Percentiles rank a stretch among this genome's conserved stretches.
Evolutionary conservation across 2,113 vertebrate species (phyloP).

Genomic region (Pachyramphus minor): DNA sequence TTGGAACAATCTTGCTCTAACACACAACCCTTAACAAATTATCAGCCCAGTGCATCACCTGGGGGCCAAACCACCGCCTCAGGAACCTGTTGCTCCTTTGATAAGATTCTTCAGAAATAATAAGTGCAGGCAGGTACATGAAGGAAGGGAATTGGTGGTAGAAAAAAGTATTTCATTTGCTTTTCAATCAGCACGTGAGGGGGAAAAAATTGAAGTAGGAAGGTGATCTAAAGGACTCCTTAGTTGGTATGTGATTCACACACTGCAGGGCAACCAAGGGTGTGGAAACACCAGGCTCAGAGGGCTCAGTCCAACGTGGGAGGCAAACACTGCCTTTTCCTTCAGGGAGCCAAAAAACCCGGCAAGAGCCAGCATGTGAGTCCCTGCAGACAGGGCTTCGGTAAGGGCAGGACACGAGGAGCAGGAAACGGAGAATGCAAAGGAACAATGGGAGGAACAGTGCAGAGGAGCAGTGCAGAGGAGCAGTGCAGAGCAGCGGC

Average conservation of each 20-base stretch:
- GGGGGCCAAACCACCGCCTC: not conserved
- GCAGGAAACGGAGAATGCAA: too few species aligned
- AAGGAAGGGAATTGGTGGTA: not conserved
- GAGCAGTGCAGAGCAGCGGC: too few species aligned
- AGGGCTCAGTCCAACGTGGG: not conserved
- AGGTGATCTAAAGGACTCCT: conserved; percentile 22
- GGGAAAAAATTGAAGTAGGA: not conserved
- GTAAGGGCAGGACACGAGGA: not conserved
- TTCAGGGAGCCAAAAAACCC: not conserved
- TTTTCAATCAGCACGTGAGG: not conserved
- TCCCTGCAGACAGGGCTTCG: not conserved
- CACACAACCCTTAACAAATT: not conserved
- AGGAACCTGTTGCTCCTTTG: not conserved
- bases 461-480: too few species aligned
- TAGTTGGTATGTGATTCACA: not conserved
- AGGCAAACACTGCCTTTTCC: not conserved
- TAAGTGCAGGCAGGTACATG: not conserved
- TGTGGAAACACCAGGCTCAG: not conserved
- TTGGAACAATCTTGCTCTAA: not conserved
- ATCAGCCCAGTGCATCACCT: not conserved
- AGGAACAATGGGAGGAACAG: too few species aligned
- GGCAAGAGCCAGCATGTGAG: not conserved
- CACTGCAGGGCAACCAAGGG: not conserved
- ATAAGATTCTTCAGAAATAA: not conserved
- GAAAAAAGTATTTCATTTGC: not conserved